Conservation (phyloP, 2,113 vertebrate species). For the Gallinago paraguaiae region DNA sequence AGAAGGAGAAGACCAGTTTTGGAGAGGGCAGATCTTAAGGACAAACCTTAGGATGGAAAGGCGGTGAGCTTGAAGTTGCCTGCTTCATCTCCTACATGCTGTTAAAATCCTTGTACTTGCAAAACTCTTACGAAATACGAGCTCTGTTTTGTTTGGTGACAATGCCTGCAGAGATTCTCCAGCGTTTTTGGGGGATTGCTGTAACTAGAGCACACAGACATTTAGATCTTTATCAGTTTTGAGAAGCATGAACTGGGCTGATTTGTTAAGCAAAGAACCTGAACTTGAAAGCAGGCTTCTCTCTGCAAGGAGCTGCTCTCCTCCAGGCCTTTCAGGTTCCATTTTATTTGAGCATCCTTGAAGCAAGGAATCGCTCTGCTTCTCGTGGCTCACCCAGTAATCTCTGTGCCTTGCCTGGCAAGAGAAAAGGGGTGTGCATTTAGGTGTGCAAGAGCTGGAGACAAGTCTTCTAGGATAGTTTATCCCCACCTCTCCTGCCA, state of each 20-base stretch:
- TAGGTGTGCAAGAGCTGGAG: neutral
- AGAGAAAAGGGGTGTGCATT: neutral
- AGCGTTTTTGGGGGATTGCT: neutral
- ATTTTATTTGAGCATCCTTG: neutral
- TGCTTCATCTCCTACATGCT: neutral
- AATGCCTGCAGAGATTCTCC: neutral
- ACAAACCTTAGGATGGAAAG: neutral
- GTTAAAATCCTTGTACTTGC: neutral
- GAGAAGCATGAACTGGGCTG: neutral
- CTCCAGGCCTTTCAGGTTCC: neutral
- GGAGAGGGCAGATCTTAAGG: neutral
- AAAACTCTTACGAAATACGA: neutral
- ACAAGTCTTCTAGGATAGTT: neutral
- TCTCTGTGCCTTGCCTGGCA: neutral
- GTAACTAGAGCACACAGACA: neutral
- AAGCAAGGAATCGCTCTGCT: neutral
- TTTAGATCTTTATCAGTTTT: slow-evolving; percentile 17
- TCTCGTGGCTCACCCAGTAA: neutral
- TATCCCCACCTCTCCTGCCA: neutral
- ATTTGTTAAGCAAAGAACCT: slow-evolving; percentile 59
- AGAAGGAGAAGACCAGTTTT: neutral
- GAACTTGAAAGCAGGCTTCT: neutral
- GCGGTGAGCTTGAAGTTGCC: neutral
- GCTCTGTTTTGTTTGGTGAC: neutral
- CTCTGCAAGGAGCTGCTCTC: neutral